These are phyloP conservation scores for Cryptomyrus ogoouensis DNA, from an alignment of 2,113 vertebrate genomes.

Conservation along the genomic window DNA sequence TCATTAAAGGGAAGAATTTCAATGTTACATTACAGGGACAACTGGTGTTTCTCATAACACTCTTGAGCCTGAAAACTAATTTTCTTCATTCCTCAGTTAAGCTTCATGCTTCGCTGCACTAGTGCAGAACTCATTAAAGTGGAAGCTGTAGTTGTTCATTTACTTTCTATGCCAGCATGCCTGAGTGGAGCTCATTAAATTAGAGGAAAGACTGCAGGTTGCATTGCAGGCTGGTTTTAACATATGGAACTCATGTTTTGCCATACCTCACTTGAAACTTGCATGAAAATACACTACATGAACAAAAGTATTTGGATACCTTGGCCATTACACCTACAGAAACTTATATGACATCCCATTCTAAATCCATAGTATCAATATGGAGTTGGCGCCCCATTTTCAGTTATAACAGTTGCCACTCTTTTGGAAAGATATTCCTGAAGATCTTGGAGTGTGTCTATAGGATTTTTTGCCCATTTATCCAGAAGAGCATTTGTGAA, in stretches of 20 bases:
- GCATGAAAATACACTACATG: background rate
- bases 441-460: too few relatives aligned
- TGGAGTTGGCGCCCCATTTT: too few relatives aligned
- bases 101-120: conserved; percentile 15
- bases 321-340: background rate
- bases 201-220: background rate
- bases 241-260: background rate
- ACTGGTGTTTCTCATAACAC: background rate
- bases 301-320: background rate
- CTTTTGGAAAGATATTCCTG: background rate
- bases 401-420: background rate
- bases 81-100: conserved; percentile 10
- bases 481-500: too few relatives aligned
- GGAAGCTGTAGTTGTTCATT: background rate
- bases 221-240: background rate
- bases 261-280: background rate
- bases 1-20: conserved; percentile 13
- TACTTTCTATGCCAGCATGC: background rate
- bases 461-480: too few relatives aligned
- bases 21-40: background rate
- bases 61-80: conserved; percentile 14
- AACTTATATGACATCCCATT: too few relatives aligned
- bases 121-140: conserved; percentile 14
- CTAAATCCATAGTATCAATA: too few relatives aligned
- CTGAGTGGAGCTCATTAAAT: conserved; percentile 1